These are phyloP conservation scores for Crotalus helleri DNA, from an alignment of 2,113 vertebrate genomes.

Conservation along the genomic window DNA sequence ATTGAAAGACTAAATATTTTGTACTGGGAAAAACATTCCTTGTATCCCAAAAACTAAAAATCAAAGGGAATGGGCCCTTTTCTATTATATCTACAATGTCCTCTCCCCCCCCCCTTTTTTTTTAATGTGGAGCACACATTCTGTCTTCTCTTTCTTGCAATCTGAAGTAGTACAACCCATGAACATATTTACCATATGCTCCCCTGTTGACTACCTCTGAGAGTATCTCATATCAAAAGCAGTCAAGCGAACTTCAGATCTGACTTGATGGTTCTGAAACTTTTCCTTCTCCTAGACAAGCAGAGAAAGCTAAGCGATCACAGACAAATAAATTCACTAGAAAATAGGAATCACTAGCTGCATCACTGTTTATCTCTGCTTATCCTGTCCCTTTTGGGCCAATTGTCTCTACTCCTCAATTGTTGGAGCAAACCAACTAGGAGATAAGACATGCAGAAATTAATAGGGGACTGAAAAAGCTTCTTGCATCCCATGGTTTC, in stretches of 20 bases:
- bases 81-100: neutral
- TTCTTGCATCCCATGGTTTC: neutral
- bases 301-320: slow-evolving; percentile 5
- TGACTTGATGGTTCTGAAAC: slow-evolving; percentile 39
- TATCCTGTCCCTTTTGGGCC: neutral
- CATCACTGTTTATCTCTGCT: neutral
- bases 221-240: neutral
- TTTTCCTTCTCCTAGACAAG: neutral
- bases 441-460: neutral
- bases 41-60: neutral
- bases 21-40: neutral
- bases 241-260: slow-evolving; percentile 22
- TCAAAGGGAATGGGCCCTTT: neutral
- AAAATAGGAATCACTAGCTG: neutral
- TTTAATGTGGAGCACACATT: neutral
- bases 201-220: neutral
- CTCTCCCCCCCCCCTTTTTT: neutral
- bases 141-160: neutral
- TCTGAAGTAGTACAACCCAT: neutral
- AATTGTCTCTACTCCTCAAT: neutral
- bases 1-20: neutral
- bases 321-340: neutral
- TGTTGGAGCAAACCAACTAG: neutral
- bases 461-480: neutral
- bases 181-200: neutral